Evolutionary conservation across 2,797 vertebrate species (phyloP).

Genomic region (Parotocinclus haroldoi): DNA sequence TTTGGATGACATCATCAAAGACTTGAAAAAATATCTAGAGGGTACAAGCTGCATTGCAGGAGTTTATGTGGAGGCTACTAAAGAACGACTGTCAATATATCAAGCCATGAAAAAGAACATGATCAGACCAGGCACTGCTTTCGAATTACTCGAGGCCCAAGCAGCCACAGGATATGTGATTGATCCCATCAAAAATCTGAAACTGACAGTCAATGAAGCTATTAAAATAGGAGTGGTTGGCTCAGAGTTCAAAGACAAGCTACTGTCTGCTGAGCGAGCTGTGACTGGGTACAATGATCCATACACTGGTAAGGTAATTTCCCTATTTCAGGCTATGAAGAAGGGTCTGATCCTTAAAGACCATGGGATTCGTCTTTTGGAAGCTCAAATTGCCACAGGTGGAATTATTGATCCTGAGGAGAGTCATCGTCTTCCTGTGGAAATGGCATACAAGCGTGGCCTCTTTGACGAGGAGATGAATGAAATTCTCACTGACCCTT

Average conservation of each 20-base stretch:
- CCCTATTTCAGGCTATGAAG: slow-evolving; percentile 98
- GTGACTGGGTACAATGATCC: slow-evolving; percentile 95
- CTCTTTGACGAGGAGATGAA: slow-evolving; percentile 98
- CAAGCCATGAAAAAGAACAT: slow-evolving; percentile 99
- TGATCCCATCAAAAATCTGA: slow-evolving; percentile 93
- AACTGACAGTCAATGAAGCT: slow-evolving; percentile 87
- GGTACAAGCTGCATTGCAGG: slow-evolving; percentile 95
- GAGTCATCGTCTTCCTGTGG: slow-evolving; percentile 90
- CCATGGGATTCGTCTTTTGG: slow-evolving; percentile 91
- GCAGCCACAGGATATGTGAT: slow-evolving; percentile 93
- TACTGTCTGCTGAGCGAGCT: slow-evolving; percentile 89
- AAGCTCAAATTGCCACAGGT: slow-evolving; percentile 95
- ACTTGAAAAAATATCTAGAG: slow-evolving; percentile 87
- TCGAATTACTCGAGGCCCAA: slow-evolving; percentile 94
- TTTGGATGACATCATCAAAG: slow-evolving; percentile 86
- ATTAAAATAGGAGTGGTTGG: slow-evolving; percentile 91
- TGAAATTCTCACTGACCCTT: slow-evolving; percentile 86
- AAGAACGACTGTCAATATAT: slow-evolving; percentile 92
- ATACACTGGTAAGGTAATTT: slow-evolving; percentile 89
- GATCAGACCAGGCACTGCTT: slow-evolving; percentile 93
- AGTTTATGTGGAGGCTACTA: slow-evolving; percentile 86
- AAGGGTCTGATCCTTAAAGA: slow-evolving; percentile 95
- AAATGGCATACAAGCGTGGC: slow-evolving; percentile 89
- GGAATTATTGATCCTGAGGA: slow-evolving; percentile 95
- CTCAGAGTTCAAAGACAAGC: slow-evolving; percentile 94